These are phyloP conservation scores for Biston stratarius DNA, from an alignment of 2,888 invertebrate genomes.

Conservation along the genomic window DNA sequence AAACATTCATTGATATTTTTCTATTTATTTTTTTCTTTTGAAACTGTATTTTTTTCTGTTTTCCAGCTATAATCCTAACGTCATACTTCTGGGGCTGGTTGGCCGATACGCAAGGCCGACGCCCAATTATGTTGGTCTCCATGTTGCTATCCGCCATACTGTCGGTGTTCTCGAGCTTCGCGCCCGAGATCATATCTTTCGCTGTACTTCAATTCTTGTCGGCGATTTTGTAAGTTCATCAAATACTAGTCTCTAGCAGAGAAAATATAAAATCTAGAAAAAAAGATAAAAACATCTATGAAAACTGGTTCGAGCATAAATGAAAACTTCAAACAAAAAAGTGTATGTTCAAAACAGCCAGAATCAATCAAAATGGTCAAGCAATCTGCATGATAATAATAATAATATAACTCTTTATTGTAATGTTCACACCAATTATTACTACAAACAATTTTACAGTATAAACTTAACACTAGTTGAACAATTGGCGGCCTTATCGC, in stretches of 20 bases:
- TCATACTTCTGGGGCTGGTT: slow-evolving; percentile 93
- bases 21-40: neutral
- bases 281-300: too few species aligned
- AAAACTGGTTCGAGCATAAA: too few species aligned
- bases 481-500: too few species aligned
- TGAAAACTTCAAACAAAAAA: too few species aligned
- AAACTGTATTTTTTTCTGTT: neutral
- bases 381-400: too few species aligned
- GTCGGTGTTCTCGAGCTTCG: slow-evolving; percentile 86
- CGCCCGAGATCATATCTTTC: slow-evolving; percentile 86
- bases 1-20: neutral
- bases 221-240: slow-evolving; percentile 86
- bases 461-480: too few species aligned
- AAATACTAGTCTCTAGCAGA: neutral
- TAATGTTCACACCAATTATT: too few species aligned
- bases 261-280: too few species aligned
- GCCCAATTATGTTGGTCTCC: slow-evolving; percentile 84
- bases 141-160: slow-evolving; percentile 83
- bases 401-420: too few species aligned
- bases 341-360: too few species aligned
- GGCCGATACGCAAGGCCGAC: slow-evolving; percentile 91
- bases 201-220: slow-evolving; percentile 88
- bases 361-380: too few species aligned
- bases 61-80: slow-evolving; percentile 89
- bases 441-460: too few species aligned